Evolutionary conservation across 1,140 invertebrate genomes (phyloP), one percentile per base, ranked within the genome.

Genomic region (Hetaerina americana): DNA sequence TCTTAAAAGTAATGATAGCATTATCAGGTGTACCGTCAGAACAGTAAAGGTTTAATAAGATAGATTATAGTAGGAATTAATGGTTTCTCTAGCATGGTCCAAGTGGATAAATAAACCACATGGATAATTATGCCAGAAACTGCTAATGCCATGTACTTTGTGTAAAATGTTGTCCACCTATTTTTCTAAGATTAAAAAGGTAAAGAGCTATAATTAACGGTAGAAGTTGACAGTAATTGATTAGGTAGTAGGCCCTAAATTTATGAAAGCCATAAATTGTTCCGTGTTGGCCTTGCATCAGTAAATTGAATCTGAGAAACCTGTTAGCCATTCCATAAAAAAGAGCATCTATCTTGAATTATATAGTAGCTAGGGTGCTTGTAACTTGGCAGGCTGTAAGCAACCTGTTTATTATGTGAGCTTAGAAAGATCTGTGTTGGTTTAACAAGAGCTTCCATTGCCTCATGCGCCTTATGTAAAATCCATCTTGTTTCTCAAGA

Each of bases 1-100:
- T 57, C 40, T 57, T 57, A 57, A 57, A 57, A 57, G 40, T 57
- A 57, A 57, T 57, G 40, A 57, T 57, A 57, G 40, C 15, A 57
- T 57, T 57, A 57, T 57, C 40, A 57, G 40, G 40, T 57, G 40
- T 57, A 57, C 40, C 22, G 40, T 57, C 15, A 57, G 22, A 57
- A 57, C 40, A 57, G 40, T 57, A 18, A 57, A 57, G 40, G 40
- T 57, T 57, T 57, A 57, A 57, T n/a, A n/a, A 57, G 40, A 57
- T 57, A 57, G 40, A 57, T 57, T 57, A 57, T 57, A 57, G 40
- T 57, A 57, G 40, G 40, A 57, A 57, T 57, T 57, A 57, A 57
- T 57, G 40, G 15, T 57, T 57, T 57, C 22, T 57, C 40, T 57
- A 57, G 40, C 40, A 12, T 18, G 22, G 40, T 57, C 40, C 40